phyloP scores from a whole-genome alignment of 1,140 invertebrate species.

The Colletes latitarsis region DNA sequence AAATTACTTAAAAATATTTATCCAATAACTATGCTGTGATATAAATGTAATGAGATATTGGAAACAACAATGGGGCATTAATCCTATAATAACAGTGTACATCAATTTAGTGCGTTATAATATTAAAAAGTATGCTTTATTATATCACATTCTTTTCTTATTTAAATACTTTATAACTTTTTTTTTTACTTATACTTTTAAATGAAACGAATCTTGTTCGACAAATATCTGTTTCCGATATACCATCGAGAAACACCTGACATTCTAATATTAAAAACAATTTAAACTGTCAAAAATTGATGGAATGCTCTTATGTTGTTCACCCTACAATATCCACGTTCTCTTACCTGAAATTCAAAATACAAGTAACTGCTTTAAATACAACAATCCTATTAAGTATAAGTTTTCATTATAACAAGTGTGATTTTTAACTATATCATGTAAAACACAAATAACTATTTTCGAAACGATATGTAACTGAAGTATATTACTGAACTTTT shows the following conservation, averaged over 20 bases:
- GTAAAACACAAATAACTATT: slow-evolving; percentile 23
- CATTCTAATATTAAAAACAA: slow-evolving; percentile 3
- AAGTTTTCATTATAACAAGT: slow-evolving; percentile 3
- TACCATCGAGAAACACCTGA: not conserved
- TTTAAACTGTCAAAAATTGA: not conserved
- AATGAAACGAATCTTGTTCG: slow-evolving; percentile 5
- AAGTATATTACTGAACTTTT: slow-evolving; percentile 12
- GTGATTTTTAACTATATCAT: not conserved
- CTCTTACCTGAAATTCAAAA: not conserved
- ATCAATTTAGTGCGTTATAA: slow-evolving; percentile 1
- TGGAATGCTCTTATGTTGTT: slow-evolving; percentile 8
- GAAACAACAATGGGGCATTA: not conserved
- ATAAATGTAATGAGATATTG: not conserved
- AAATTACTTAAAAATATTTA: not conserved
- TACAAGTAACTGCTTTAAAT: slow-evolving; percentile 2
- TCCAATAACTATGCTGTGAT: not conserved
- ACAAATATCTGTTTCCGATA: not conserved
- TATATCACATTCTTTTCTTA: not conserved
- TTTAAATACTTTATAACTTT: not conserved
- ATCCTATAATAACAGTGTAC: slow-evolving; percentile 18
- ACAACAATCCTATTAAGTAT: not conserved
- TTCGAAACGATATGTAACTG: slow-evolving; percentile 8
- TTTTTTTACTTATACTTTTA: not conserved
- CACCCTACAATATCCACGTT: not conserved
- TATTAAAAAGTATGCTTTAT: slow-evolving; percentile 11